These are phyloP conservation scores for Perizoma affinitatum DNA, from an alignment of 2,888 invertebrate species.

Conservation along the genomic window DNA sequence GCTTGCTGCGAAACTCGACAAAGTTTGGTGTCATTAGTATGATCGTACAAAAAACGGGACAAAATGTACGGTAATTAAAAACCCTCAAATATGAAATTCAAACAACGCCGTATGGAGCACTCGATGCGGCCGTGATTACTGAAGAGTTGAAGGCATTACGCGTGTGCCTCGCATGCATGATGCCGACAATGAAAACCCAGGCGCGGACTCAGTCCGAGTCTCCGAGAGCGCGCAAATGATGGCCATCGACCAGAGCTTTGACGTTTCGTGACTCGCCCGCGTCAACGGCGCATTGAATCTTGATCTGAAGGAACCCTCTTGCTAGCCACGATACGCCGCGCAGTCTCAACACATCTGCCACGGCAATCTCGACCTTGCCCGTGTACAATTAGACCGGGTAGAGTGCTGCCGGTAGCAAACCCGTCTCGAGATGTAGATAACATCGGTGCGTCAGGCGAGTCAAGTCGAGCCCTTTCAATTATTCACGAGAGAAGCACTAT, in stretches of 20 bases:
- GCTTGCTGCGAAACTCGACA: constrained; percentile 6
- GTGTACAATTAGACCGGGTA: constrained; percentile 19
- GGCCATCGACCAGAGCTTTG: constrained; percentile 45
- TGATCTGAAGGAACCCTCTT: constrained; percentile 50
- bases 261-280: constrained; percentile 67
- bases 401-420: constrained; percentile 27
- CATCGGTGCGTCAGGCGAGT: constrained; percentile 56
- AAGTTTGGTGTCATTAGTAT: constrained; percentile 10
- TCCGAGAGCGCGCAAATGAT: constrained; percentile 30
- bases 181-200: constrained; percentile 14
- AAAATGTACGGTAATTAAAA: constrained; percentile 17
- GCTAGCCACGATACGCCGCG: constrained; percentile 39
- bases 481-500: constrained; percentile 65
- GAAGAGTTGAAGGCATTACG: constrained; percentile 26
- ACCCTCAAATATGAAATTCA: constrained; percentile 11
- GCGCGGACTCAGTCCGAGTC: constrained; percentile 20
- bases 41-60: constrained; percentile 11
- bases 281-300: constrained; percentile 68
- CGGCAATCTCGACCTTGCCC: constrained; percentile 41
- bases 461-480: constrained; percentile 64
- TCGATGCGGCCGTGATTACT: constrained; percentile 23
- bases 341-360: constrained; percentile 28
- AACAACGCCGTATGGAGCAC: constrained; percentile 16
- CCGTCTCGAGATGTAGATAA: constrained; percentile 49
- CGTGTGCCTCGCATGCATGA: constrained; percentile 30